Percentiles rank a stretch among this genome's conserved stretches.
These are phyloP conservation scores for Brenthis ino DNA, from an alignment of 2,888 invertebrate species.

Conservation along the genomic window DNA sequence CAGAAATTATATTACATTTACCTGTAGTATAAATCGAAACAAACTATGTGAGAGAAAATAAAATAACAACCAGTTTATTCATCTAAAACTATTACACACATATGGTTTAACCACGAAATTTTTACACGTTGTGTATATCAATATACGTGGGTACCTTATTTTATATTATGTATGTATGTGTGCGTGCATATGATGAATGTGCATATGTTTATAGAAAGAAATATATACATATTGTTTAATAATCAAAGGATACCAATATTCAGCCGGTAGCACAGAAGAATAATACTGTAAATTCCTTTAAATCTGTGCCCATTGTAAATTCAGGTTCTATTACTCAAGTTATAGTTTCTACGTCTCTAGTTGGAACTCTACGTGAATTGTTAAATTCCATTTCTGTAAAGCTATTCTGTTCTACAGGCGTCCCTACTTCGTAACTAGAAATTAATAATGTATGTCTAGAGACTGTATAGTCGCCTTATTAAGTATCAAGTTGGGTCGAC, in stretches of 20 bases:
- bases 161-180: too few relatives aligned
- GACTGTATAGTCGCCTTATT: constrained; percentile 50
- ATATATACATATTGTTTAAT: too few relatives aligned
- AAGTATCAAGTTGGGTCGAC: constrained; percentile 39
- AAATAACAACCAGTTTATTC: too few relatives aligned
- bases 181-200: too few relatives aligned
- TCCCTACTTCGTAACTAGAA: constrained; percentile 73
- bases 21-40: too few relatives aligned
- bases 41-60: too few relatives aligned
- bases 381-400: constrained; percentile 76
- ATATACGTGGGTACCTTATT: too few relatives aligned
- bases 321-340: constrained; percentile 60
- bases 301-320: constrained; percentile 44
- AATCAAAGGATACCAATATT: not conserved
- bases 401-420: constrained; percentile 61
- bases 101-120: too few relatives aligned
- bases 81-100: too few relatives aligned
- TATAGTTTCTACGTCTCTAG: constrained; percentile 62
- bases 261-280: not conserved
- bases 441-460: constrained; percentile 76
- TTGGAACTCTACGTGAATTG: constrained; percentile 74
- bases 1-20: too few relatives aligned
- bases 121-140: too few relatives aligned
- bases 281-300: constrained; percentile 3
- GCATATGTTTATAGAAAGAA: too few relatives aligned